These are phyloP conservation scores for Camelus bactrianus DNA, from an alignment of 2,113 vertebrate species.

Conservation along the genomic window DNA sequence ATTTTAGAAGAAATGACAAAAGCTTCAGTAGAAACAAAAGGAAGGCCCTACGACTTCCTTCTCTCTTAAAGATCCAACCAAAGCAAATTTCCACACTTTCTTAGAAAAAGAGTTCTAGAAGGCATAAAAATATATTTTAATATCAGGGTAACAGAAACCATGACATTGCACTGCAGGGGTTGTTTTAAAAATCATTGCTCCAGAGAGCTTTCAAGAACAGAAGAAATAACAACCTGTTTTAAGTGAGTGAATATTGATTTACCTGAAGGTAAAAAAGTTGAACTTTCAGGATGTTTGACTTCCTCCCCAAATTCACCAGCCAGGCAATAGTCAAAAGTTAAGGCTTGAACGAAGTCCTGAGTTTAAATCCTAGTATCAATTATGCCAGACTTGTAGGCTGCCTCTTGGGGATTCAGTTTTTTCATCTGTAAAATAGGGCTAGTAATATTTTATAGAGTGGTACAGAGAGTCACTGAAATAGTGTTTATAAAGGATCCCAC, in stretches of 20 bases:
- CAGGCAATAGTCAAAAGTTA: not conserved
- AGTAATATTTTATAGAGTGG: not conserved
- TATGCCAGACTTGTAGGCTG: not conserved
- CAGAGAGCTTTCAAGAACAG: not conserved
- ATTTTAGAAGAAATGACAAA: conserved; percentile 26
- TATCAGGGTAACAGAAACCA: not conserved
- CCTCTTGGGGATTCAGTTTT: not conserved
- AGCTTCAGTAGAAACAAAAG: conserved; percentile 8
- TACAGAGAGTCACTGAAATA: not conserved
- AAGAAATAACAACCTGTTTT: not conserved
- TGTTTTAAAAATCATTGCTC: not conserved
- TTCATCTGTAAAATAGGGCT: not conserved
- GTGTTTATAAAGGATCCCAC: not conserved
- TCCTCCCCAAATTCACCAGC: not conserved
- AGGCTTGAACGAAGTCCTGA: not conserved
- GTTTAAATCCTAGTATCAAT: not conserved
- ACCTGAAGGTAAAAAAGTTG: not conserved
- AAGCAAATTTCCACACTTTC: not conserved
- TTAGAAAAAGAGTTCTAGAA: not conserved
- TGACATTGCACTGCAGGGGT: not conserved
- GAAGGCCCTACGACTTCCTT: not conserved
- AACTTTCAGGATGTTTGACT: not conserved
- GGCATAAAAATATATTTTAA: not conserved
- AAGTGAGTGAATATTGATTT: not conserved
- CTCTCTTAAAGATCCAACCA: not conserved